These are phyloP conservation scores for Nephrotoma appendiculata DNA, from an alignment of 2,888 invertebrate species.

Conservation along the genomic window DNA sequence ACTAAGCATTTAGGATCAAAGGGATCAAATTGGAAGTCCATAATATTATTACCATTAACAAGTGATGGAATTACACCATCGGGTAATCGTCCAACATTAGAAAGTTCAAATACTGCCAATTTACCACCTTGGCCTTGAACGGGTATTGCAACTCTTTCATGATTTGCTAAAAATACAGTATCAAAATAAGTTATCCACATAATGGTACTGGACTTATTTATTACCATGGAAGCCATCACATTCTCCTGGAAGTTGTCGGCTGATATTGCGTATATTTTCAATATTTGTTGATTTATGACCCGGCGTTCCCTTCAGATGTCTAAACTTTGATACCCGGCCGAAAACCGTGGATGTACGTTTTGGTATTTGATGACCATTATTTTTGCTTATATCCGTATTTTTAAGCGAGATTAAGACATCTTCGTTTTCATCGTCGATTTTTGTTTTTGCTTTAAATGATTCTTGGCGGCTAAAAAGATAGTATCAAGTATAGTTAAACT, in stretches of 20 bases:
- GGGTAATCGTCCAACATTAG: slow-evolving; percentile 57
- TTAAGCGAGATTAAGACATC: slow-evolving; percentile 28
- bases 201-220: slow-evolving; percentile 19
- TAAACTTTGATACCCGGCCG: slow-evolving; percentile 79
- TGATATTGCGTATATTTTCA: slow-evolving; percentile 81
- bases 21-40: slow-evolving; percentile 93
- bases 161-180: slow-evolving; percentile 47
- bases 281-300: slow-evolving; percentile 83
- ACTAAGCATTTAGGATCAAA: slow-evolving; percentile 66
- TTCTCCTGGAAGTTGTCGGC: slow-evolving; percentile 84
- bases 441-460: slow-evolving; percentile 43
- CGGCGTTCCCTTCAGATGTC: slow-evolving; percentile 81
- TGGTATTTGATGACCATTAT: slow-evolving; percentile 27
- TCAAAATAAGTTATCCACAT: slow-evolving; percentile 5
- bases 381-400: slow-evolving; percentile 14
- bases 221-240: slow-evolving; percentile 84
- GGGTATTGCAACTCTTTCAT: slow-evolving; percentile 77
- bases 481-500: background rate
- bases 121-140: slow-evolving; percentile 83
- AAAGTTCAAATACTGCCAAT: slow-evolving; percentile 71
- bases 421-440: slow-evolving; percentile 41
- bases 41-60: slow-evolving; percentile 75
- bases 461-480: slow-evolving; percentile 43
- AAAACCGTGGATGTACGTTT: slow-evolving; percentile 78
- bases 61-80: slow-evolving; percentile 77